Percentiles rank a stretch among this genome's conserved stretches.
Conservation (phyloP, 2,797 vertebrate species). For the Vultur gryphus region DNA sequence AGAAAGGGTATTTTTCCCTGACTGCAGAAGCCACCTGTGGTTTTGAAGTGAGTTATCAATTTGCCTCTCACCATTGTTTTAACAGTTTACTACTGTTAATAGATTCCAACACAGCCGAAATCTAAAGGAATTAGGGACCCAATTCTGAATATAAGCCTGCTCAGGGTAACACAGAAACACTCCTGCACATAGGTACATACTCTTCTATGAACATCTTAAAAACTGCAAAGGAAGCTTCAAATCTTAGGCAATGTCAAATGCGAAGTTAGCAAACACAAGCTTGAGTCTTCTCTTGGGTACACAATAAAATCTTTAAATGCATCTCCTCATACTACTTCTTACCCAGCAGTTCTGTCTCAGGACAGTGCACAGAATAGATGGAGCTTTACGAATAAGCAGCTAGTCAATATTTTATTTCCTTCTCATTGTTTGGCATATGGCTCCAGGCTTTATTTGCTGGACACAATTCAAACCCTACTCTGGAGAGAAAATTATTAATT, state of each 20-base stretch:
- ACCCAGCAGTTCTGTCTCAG: neutral
- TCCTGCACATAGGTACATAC: neutral
- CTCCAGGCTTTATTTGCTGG: slow-evolving; percentile 14
- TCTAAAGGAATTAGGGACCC: neutral
- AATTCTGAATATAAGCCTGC: neutral
- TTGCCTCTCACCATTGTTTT: neutral
- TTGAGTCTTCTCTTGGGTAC: neutral
- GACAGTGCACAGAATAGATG: neutral
- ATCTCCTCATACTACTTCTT: neutral
- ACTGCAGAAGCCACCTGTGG: neutral
- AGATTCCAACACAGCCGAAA: neutral
- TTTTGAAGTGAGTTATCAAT: neutral
- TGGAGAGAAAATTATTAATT: neutral
- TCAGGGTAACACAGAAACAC: neutral
- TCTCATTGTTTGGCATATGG: neutral
- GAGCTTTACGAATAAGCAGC: neutral
- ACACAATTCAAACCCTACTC: neutral
- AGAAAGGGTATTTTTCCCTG: neutral
- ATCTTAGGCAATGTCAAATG: neutral
- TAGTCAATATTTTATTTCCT: slow-evolving; percentile 35
- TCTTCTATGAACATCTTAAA: neutral
- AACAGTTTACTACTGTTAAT: neutral
- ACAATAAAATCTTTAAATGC: neutral
- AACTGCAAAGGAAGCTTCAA: neutral
- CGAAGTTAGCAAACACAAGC: neutral